These are phyloP conservation scores for Chrysemys picta DNA, from an alignment of 2,113 vertebrate genomes.

Conservation along the genomic window DNA sequence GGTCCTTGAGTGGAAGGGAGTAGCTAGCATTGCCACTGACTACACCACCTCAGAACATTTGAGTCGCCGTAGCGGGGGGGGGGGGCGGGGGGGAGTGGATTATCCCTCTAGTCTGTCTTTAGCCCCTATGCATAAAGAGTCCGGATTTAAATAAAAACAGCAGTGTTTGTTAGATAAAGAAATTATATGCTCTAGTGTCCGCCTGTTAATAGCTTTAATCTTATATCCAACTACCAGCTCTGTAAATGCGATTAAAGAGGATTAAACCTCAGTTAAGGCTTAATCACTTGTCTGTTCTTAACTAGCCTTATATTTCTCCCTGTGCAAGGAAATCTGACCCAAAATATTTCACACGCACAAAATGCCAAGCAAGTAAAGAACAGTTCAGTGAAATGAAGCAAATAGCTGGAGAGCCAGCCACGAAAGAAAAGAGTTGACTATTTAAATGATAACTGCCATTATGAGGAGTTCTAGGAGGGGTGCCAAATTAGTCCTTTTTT, in stretches of 20 bases:
- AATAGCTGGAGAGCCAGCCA: constrained; percentile 26
- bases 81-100: not conserved
- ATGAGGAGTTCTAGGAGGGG: not conserved
- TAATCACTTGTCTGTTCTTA: constrained; percentile 63
- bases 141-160: constrained; percentile 21
- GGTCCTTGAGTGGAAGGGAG: accelerated
- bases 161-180: constrained; percentile 42
- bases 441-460: not conserved
- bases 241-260: constrained; percentile 67
- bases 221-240: constrained; percentile 62
- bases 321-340: constrained; percentile 40
- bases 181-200: constrained; percentile 68
- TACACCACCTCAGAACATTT: not conserved
- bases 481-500: constrained; percentile 22
- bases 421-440: not conserved
- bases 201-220: constrained; percentile 68
- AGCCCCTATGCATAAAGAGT: not conserved
- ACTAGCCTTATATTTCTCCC: constrained; percentile 62
- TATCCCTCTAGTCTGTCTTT: not conserved
- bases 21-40: not conserved
- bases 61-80: accelerated
- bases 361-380: constrained; percentile 25
- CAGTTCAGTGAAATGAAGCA: constrained; percentile 33
- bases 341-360: not conserved
- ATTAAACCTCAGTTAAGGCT: constrained; percentile 70